Evolutionary conservation across 2,113 vertebrate species (phyloP).

Genomic region (Nothoprocta pentlandii): DNA sequence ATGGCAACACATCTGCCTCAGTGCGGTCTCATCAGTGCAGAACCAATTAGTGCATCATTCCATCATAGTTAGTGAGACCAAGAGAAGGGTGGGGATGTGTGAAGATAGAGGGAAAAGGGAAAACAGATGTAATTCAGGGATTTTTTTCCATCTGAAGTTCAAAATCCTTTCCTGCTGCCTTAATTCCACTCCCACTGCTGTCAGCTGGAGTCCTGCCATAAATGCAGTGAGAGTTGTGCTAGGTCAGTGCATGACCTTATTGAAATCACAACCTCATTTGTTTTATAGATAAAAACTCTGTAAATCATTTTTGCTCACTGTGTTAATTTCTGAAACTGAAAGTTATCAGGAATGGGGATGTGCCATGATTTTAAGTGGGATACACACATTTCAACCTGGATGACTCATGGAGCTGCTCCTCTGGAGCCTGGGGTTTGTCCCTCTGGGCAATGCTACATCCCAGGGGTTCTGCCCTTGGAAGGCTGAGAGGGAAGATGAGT

Average conservation of each 20-base stretch:
- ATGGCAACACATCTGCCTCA: constrained; percentile 15
- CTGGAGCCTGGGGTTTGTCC: background rate
- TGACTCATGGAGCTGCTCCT: background rate
- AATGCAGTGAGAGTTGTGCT: background rate
- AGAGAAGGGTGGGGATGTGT: background rate
- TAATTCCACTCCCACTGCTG: background rate
- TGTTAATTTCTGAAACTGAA: background rate
- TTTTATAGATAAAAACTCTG: background rate
- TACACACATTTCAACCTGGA: background rate
- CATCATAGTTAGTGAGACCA: background rate
- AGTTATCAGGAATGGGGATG: background rate
- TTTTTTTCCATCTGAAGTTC: constrained; percentile 13
- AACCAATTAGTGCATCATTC: constrained; percentile 37
- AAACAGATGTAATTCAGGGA: constrained; percentile 8
- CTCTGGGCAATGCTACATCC: accelerated
- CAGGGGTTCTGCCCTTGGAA: background rate
- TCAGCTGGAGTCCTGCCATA: background rate
- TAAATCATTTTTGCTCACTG: background rate
- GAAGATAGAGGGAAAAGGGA: background rate
- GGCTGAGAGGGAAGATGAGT: background rate
- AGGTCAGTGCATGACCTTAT: background rate
- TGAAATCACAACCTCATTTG: constrained; percentile 1
- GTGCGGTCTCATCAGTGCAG: constrained; percentile 2
- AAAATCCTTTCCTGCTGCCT: background rate
- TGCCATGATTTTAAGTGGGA: background rate